Base-by-base conservation (phyloP, 2,797 vertebrate genomes). In the Pachyuromys duprasi region DNA sequence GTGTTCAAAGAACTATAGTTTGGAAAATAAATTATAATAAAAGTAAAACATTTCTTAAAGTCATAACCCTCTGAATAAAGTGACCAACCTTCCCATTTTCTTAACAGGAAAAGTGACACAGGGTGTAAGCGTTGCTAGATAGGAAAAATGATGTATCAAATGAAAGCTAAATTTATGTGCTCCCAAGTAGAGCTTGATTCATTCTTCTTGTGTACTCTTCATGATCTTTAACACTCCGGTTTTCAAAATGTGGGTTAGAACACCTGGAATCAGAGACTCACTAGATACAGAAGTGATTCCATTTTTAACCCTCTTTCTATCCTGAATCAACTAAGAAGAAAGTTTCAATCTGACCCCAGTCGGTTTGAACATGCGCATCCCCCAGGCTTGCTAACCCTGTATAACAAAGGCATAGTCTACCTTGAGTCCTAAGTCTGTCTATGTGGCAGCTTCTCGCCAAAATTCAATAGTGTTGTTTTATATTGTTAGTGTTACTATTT, bases 281-380 rank as follows among this genome's bases (percentile, higher is more conserved):
- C 4, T 5, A 60, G 49, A 72, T 31, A 79, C 31, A 86, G 76
- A 79, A 42, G 60, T 24, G 69, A 6, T 65, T 89, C 94, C 82
- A 83, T 88, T 94, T 93, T 84, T 28, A 95, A 76, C 93, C 42
- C 70, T 67, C 69, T 93, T 86, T 84, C 62, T 42, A 39, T 63
- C 49, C 31, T 49, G 53, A 62, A 88, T 53, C 33, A 69, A 49
- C 22, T 7, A 79, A 72, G 74, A 63, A 91, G 31, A 81, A 75
- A 76, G 62, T 76, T 81, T 82, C 36, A 28, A 5, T 76, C 80
- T 39, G 65, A 28, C 8, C 28, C 24, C 8, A 26, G 70, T 15
- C 69, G 53, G 53, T 45, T 60, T 60, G 62, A 49, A 20, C 5
- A 2, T 88, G 39, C 42, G 42, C 2, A 22, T n/a, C n/a, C 67